Evolutionary conservation across 37 sponge, comb jelly and placozoan genomes (phyloP).

Genomic region (Eunapius fragilis): DNA sequence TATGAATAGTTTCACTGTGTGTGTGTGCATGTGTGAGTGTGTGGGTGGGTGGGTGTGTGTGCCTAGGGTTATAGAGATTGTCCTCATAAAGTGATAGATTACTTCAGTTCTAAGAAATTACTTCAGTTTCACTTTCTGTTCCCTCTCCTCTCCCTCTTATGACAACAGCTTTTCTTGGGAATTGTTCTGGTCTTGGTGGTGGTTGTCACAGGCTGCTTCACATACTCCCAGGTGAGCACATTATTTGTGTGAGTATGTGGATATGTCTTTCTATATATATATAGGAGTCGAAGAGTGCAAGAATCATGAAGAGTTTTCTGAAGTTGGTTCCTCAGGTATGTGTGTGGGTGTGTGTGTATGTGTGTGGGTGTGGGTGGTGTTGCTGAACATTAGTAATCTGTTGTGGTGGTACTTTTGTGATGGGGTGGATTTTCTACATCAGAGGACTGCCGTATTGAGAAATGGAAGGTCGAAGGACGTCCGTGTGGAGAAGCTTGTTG

Average conservation of each 20-base stretch:
- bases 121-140: not conserved
- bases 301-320: conserved; percentile 94
- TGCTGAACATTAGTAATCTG: too few relatives aligned
- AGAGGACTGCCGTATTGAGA: conserved; percentile 86
- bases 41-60: too few relatives aligned
- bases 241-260: not conserved
- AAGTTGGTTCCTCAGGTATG: conserved; percentile 93
- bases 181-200: conserved; percentile 84
- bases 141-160: too few relatives aligned
- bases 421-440: not conserved
- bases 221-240: conserved; percentile 87
- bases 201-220: conserved; percentile 87
- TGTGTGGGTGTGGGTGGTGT: too few relatives aligned
- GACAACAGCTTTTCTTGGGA: conserved; percentile 83
- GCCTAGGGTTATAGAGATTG: too few relatives aligned
- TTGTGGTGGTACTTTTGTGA: not conserved
- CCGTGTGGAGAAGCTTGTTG: conserved; percentile 74
- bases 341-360: not conserved
- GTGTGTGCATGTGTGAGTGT: too few relatives aligned
- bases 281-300: conserved; percentile 95
- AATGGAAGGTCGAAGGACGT: conserved; percentile 52
- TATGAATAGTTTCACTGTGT: too few relatives aligned
- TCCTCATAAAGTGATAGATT: too few relatives aligned
- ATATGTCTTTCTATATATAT: not conserved
- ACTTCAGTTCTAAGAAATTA: not conserved